A percentile compares a stretch with the other conserved stretches of the same genome.
Evolutionary conservation across 2,113 vertebrate species (phyloP).

Genomic region (Mirza zaza): DNA sequence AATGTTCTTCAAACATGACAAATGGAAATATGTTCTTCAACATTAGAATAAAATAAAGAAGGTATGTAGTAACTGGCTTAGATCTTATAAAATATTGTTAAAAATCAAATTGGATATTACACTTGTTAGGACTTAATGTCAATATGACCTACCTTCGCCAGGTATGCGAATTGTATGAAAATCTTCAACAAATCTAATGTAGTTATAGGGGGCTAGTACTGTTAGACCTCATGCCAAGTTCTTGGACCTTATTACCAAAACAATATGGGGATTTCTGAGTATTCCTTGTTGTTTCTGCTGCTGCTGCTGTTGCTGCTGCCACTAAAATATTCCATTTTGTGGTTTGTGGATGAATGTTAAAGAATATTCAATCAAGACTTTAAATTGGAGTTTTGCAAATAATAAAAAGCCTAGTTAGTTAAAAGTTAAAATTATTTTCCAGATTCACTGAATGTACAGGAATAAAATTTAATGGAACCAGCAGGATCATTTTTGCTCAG

Average conservation of each 20-base stretch:
- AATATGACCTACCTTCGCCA: neutral
- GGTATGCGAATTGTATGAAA: neutral
- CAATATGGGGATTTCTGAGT: neutral
- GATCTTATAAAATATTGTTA: neutral
- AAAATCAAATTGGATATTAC: neutral
- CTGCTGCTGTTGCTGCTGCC: neutral
- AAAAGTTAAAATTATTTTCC: conserved; percentile 58
- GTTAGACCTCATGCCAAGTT: neutral
- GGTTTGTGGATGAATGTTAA: conserved; percentile 15
- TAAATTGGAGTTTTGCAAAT: conserved; percentile 45
- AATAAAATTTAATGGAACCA: conserved; percentile 46
- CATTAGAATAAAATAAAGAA: neutral
- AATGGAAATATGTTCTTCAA: conserved; percentile 20
- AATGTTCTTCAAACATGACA: neutral
- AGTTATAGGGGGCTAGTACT: neutral
- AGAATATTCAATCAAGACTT: conserved; percentile 43
- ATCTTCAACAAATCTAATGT: neutral
- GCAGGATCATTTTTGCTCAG: conserved; percentile 44
- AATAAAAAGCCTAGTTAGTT: conserved; percentile 45
- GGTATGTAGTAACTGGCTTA: neutral
- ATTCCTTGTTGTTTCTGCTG: neutral
- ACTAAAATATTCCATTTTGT: conserved; percentile 38
- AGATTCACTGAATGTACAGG: neutral
- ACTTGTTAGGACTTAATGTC: neutral
- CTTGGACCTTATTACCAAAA: neutral